Evolutionary conservation across 2,888 invertebrate genomes (phyloP), one percentile per base, ranked within the genome.

Genomic region (Hirudinaria manillensis): DNA sequence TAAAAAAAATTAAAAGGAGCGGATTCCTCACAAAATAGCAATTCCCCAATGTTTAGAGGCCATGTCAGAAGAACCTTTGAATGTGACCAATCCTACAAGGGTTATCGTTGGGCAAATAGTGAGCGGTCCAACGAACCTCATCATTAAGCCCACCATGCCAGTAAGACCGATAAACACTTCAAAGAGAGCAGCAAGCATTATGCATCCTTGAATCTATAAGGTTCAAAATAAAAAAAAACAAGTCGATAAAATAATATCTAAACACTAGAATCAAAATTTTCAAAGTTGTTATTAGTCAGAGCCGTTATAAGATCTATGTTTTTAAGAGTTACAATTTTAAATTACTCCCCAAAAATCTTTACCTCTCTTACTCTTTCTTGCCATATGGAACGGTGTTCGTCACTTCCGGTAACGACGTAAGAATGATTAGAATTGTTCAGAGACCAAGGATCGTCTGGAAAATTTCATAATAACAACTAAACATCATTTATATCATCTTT

Each of bases 31-130:
- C 61, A 61, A 61, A 27, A 61, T 27, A 27, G 93, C 90, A 75
- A 93, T 90, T 21, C 91, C 91, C 93, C 93, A 93, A 80, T 93
- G 91, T 81, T 90, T 89, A 0, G 92, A 89, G 0, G 93, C 92
- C n/a, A 92, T 91, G 0, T 88, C 87, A 0, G 91, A 90, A 0
- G 93, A 93, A 83, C 92, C 91, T 82, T 90, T 90, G 82, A 93
- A 92, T 61, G 93, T 86, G 0, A 92, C 91, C 21, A 94, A 85
- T 0, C 93, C 93, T 76, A 93, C 91, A 75, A 93, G 86, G 0
- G 92, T 89, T 19, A 93, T 92, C 0, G 93, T 92, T 0, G 93
- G 93, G 0, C 90, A 91, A 76, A 93, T 92, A 0, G 93, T 92
- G 78, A 93, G 86, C 0, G 93, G 93, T 0, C 93, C 92, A 73